Base-by-base conservation (phyloP, 1,140 invertebrate genomes). In the Aphelenchoides avenae region DNA sequence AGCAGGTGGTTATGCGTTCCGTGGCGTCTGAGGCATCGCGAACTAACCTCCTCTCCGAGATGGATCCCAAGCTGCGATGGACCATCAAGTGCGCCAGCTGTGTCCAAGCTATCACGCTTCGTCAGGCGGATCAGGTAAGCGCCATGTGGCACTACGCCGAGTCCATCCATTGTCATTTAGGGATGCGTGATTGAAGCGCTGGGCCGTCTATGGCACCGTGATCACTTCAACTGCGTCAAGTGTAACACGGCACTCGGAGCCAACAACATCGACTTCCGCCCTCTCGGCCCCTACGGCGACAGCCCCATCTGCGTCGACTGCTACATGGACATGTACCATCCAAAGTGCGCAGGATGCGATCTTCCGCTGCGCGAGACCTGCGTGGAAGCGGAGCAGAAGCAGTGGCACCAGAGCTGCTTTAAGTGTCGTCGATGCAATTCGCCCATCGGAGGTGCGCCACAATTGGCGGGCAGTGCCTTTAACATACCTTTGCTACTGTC, bases 281-380 rank as follows among this genome's bases (percentile, higher is more conserved):
- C 52, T 11, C 24, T 26, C 15, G 7, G 24, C 5, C 29, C 27
- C 11, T 20, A 36, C 15, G 18, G 20, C 5, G 58, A 57, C 3
- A 15, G 11, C 9, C 52, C 54, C 7, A 49, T 61, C 15, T 56
- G 54, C n/a, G 20, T 56, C 22, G 54, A 56, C 46, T 56, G 54
- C 24, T 27, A 56, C 22, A 56, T 56, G 54, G 54, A 56, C 13
- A 34, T 34, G 5, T 24, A 56, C 18, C 52, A 56, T 42, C 54
- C 54, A 20, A 37, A 13, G 1, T 56, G 54, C 30, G 55, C 29
- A 7, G 30, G 9, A 6, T 56, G 54, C 13, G 11, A 56, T 37
- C 7, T 9, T 18, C 54, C 52, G 24, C 22, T 56, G 56, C n/a
- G 24, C 20, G 54, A 56, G 29, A 15, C 15, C 9, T 26, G 24